phyloP scores from a whole-genome alignment of 92 coral and sea anemone species.

The Hydrozoanthus gracilis region DNA sequence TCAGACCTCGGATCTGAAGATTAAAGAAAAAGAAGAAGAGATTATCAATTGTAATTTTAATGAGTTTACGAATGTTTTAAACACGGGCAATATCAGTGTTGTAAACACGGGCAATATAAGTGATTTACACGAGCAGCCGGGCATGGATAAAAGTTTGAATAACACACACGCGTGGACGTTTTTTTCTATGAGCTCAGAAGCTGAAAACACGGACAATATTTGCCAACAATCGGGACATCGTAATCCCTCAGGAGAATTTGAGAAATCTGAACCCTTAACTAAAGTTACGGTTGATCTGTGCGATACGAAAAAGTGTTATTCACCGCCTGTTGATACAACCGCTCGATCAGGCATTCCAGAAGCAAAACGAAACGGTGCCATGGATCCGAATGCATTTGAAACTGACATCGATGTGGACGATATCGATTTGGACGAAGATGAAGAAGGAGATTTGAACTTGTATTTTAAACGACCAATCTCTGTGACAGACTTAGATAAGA shows the following conservation, averaged over 20 bases:
- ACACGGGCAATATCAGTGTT: constrained; percentile 28
- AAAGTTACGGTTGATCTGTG: constrained; percentile 26
- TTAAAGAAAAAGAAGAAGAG: not conserved
- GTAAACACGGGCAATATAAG: constrained; percentile 28
- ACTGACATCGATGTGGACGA: constrained; percentile 87
- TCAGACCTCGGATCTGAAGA: not conserved
- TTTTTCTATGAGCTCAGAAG: constrained; percentile 74
- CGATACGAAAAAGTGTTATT: not conserved
- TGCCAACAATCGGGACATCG: constrained; percentile 9
- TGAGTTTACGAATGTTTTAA: constrained; percentile 25
- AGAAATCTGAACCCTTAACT: constrained; percentile 49
- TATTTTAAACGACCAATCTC: constrained; percentile 84
- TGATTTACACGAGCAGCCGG: constrained; percentile 9
- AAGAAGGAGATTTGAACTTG: constrained; percentile 67
- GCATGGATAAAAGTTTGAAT: constrained; percentile 43
- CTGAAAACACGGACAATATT: constrained; percentile 30
- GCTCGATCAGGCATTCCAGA: constrained; percentile 28
- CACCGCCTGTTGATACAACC: not conserved
- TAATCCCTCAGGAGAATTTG: constrained; percentile 1
- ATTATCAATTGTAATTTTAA: constrained; percentile 11
- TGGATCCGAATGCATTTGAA: constrained; percentile 61
- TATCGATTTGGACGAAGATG: constrained; percentile 63
- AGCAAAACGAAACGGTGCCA: constrained; percentile 5
- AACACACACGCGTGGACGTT: constrained; percentile 88
- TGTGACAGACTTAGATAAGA: constrained; percentile 80